These are phyloP conservation scores for Margarornis squamiger DNA, from an alignment of 2,797 vertebrate species.

Conservation along the genomic window DNA sequence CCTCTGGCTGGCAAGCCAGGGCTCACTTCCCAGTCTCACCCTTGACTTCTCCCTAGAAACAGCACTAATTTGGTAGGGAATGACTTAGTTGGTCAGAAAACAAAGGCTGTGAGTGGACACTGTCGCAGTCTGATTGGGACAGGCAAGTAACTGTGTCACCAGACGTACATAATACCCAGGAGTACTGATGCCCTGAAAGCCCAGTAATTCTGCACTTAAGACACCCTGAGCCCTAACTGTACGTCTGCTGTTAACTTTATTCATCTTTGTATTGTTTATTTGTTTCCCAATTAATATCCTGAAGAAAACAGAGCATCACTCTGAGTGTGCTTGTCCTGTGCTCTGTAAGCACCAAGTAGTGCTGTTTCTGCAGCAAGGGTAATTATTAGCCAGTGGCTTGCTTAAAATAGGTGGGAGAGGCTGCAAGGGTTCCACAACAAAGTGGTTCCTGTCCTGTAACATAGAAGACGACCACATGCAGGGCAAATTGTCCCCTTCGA, in stretches of 20 bases:
- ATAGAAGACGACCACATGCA: background rate
- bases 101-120: background rate
- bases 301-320: background rate
- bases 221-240: background rate
- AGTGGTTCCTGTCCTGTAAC: background rate
- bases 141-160: background rate
- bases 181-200: background rate
- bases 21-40: background rate
- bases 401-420: background rate
- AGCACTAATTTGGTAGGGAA: background rate
- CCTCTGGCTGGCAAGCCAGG: background rate
- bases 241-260: background rate
- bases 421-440: background rate
- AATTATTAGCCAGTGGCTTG: background rate
- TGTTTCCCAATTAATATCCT: background rate
- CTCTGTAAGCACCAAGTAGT: background rate
- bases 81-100: background rate
- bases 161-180: background rate
- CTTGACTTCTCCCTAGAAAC: background rate
- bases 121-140: background rate
- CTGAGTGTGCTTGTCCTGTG: accelerated
- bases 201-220: background rate
- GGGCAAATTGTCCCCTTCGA: background rate
- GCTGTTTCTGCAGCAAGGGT: background rate
- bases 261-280: background rate